phyloP scores from a whole-genome alignment of 1,140 invertebrate species.

The Liolophura sinensis region DNA sequence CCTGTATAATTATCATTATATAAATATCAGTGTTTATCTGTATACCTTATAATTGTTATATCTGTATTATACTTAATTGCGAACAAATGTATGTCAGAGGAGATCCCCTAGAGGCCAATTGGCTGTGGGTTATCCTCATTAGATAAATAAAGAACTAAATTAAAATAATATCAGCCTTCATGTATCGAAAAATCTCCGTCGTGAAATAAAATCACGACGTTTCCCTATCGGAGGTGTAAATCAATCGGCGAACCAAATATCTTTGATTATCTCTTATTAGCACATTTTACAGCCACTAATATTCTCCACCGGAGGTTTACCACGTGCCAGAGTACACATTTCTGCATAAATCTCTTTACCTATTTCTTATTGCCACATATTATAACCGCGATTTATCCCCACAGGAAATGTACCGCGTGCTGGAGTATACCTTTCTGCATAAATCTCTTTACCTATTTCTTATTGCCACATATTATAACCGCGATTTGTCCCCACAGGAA shows the following conservation, averaged over 20 bases:
- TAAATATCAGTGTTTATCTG: too few relatives aligned
- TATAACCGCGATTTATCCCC: not conserved
- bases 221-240: not conserved
- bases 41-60: too few relatives aligned
- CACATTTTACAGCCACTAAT: not conserved
- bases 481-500: too few relatives aligned
- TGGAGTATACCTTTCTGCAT: constrained; percentile 40
- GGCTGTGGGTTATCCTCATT: too few relatives aligned
- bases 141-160: too few relatives aligned
- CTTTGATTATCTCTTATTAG: not conserved
- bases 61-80: too few relatives aligned
- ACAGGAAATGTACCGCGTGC: constrained; percentile 34
- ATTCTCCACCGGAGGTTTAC: constrained; percentile 25
- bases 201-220: not conserved
- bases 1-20: too few relatives aligned
- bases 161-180: too few relatives aligned
- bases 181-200: too few relatives aligned
- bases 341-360: constrained; percentile 20
- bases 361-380: not conserved
- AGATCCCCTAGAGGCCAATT: too few relatives aligned
- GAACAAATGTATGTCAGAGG: too few relatives aligned
- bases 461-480: too few relatives aligned
- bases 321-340: constrained; percentile 37
- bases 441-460: constrained; percentile 26
- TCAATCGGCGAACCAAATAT: constrained; percentile 3